Evolutionary conservation across 2,797 vertebrate genomes (phyloP), one percentile per base, ranked within the genome.

Genomic region (Denticeps clupeoides): DNA sequence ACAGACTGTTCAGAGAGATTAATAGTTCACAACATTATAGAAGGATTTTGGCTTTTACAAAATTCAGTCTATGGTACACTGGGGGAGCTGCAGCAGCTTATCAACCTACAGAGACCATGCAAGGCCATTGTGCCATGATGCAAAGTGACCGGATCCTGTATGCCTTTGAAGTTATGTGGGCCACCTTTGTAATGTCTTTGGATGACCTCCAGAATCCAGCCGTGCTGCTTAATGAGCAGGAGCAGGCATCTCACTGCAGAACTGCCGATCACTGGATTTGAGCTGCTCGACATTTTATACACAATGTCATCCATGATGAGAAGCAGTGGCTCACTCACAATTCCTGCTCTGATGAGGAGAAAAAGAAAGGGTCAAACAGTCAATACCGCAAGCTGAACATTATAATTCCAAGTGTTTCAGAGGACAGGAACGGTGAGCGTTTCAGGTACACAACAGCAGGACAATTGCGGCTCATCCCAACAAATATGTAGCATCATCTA

Each of bases 221-320:
- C 73, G 67, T 82, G 69, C 55, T 75, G 73, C 67, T 68, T 70
- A 51, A 74, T 73, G 59, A 90, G 74, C 32, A 83, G 47, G 42
- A 93, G 63, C 2, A 97, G 67, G 1, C 87, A 71, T 53, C 80
- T 87, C 52, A 86, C 49, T 10, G 83, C 82, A 54, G 81, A 73
- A 45, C 48, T 78, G 66, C 91, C 89, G 61, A 88, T 73, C 1
- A 67, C 67, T n/a, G 84, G 68, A 65, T 88, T 87, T 13, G 75
- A 60, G 51, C 83, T 86, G 65, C 85, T 78, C 0, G 89, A 87
- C 71, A 96, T 81, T 59, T 89, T 91, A 70, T 87, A 86, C 55
- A 95, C 71, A 12, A 86, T 70, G 53, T 97, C 93, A 62, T 95
- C 89, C 60, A 91, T 76, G 65, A 98, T 65, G 52, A 79, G 63